Conservation (phyloP, 2,113 vertebrate species). For the Mesoclemmys tuberculata region DNA sequence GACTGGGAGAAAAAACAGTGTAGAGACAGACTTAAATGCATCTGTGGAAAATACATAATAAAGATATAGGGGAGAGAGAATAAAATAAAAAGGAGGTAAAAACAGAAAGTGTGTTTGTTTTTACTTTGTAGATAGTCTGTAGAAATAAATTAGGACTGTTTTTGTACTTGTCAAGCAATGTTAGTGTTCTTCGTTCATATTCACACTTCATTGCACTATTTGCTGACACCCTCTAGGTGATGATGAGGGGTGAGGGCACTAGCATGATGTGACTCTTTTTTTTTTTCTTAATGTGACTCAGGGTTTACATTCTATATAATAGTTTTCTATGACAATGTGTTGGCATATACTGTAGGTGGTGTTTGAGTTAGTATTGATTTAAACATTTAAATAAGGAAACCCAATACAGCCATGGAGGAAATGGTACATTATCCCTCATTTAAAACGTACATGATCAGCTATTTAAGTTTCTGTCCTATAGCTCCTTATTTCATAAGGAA, state of each 20-base stretch:
- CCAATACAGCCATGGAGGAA: conserved; percentile 33
- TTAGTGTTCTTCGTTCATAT: background rate
- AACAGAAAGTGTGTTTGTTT: background rate
- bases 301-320: background rate
- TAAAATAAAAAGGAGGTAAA: background rate
- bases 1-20: background rate
- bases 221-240: conserved; percentile 52
- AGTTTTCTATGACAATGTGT: conserved; percentile 50
- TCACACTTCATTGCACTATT: conserved; percentile 23
- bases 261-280: background rate
- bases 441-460: background rate
- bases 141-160: background rate
- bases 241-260: conserved; percentile 31
- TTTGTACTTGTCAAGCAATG: background rate
- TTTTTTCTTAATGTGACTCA: background rate
- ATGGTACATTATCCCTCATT: conserved; percentile 8
- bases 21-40: background rate
- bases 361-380: conserved; percentile 51
- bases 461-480: background rate
- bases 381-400: conserved; percentile 48
- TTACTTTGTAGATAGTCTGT: background rate
- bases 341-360: conserved; percentile 70
- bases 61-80: background rate
- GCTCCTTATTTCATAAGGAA: background rate
- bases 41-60: background rate